Evolutionary conservation across 2,888 invertebrate genomes (phyloP).

Genomic region (Drosophila paranaensis): DNA sequence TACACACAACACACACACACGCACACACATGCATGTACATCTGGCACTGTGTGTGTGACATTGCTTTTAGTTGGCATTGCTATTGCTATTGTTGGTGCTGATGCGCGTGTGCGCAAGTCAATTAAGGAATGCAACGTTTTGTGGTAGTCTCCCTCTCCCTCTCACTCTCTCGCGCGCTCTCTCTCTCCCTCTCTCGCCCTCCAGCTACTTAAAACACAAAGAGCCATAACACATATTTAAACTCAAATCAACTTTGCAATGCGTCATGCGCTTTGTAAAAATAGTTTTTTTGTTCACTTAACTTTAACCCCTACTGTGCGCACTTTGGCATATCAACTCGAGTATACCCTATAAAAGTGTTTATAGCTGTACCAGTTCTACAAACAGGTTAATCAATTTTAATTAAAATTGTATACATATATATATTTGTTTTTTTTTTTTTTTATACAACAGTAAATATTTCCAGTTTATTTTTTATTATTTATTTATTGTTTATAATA

Average conservation of each 20-base stretch:
- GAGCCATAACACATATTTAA: conserved; percentile 13
- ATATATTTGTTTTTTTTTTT: not conserved
- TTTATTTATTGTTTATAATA: not conserved
- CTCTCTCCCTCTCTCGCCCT: not conserved
- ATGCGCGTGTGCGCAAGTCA: conserved; percentile 72
- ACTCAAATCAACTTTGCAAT: conserved; percentile 52
- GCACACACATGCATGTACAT: not conserved
- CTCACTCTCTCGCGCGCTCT: not conserved
- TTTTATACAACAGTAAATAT: conserved; percentile 2
- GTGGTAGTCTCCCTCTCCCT: conserved; percentile 8
- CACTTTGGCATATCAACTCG: not conserved
- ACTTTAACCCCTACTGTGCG: conserved; percentile 49
- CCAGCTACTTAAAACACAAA: conserved; percentile 27
- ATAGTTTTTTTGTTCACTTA: conserved; percentile 45
- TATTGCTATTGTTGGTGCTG: conserved; percentile 34
- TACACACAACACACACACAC: not conserved
- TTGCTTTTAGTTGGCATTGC: conserved; percentile 49
- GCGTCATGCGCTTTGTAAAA: conserved; percentile 60
- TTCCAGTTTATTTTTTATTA: not conserved
- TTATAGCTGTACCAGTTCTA: not conserved
- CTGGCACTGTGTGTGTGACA: conserved; percentile 53
- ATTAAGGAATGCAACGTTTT: conserved; percentile 68
- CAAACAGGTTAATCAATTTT: not conserved
- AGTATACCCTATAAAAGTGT: conserved; percentile 7
- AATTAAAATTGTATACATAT: not conserved